Evolutionary conservation across 2,888 invertebrate genomes (phyloP), one percentile per base, ranked within the genome.

Genomic region (Scaptomyza tumidula): DNA sequence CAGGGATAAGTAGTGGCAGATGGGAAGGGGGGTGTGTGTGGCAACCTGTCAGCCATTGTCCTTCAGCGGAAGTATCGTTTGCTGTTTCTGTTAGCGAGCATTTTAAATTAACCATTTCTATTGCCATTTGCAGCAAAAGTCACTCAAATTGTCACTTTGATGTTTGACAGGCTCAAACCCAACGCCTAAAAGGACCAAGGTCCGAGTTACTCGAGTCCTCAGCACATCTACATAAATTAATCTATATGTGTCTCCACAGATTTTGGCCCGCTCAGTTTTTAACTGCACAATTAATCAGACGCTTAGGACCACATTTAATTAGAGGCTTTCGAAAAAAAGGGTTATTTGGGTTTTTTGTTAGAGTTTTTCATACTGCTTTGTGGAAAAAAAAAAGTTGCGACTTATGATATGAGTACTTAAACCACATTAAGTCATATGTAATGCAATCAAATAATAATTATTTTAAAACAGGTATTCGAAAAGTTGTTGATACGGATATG

Each of bases 121-220:
- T 73, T 73, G 77, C 66, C 80, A 61, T 70, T 82, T 69, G 56
- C 77, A 35, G 53, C 53, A 56, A 55, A 81, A 85, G 84, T 88
- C 86, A 84, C 84, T 86, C 87, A 88, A 84, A 81, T 75, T 86
- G 86, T 88, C 88, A 86, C 86, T 86, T 86, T 86, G 86, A 86
- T 80, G 83, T 83, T 68, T 78, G 80, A 78, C 83, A 79, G 82
- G 27, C 56, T 46, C 24, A 61, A 31, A 16, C 33, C 60, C 33
- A 33, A 66, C 1, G 53, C 52, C 9, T 39, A 13, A 64, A 59
- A 37, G 29, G 39, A n/a, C 44, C 54, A 46, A 33, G 2, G 56
- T 44, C 39, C 56, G 43, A 54, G 44, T 45, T 19, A 24, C 5
- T n/a, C 10, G 6, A 13, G 33, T 49, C 49, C 16, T 33, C 13